phyloP scores from a whole-genome alignment of 64 coral and sea anemone species.

The Stichodactyla mertensii region DNA sequence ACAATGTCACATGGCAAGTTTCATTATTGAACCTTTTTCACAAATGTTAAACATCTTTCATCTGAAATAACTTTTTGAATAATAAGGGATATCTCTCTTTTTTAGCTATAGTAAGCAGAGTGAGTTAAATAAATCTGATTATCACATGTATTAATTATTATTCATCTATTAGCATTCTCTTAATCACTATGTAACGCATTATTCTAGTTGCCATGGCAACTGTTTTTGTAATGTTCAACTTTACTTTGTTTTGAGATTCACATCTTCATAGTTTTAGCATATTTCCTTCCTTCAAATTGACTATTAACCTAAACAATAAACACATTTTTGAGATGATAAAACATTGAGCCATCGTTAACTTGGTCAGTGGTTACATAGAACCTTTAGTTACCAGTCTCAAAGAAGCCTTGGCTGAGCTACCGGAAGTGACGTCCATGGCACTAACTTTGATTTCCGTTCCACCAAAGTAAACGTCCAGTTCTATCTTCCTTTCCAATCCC shows the following conservation, averaged over 20 bases:
- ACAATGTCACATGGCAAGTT: background rate
- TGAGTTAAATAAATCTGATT: background rate
- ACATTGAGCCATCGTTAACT: background rate
- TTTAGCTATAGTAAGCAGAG: background rate
- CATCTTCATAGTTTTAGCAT: no score
- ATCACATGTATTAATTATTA: no score
- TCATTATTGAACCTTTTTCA: background rate
- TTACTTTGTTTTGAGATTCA: no score
- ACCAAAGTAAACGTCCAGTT: slow-evolving; percentile 52
- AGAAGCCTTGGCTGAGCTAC: slow-evolving; percentile 51
- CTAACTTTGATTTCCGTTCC: slow-evolving; percentile 65
- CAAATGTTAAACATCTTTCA: background rate
- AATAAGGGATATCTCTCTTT: background rate
- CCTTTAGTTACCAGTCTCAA: slow-evolving; percentile 53
- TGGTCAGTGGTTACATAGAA: background rate
- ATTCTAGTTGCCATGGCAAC: background rate
- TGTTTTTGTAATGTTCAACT: background rate
- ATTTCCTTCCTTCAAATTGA: no score
- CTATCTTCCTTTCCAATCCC: slow-evolving; percentile 46
- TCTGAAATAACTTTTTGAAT: background rate
- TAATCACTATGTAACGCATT: background rate
- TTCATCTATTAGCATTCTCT: no score
- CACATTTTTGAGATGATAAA: background rate
- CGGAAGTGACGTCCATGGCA: slow-evolving; percentile 55
- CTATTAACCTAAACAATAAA: no score